Evolutionary conservation across 2,888 invertebrate genomes (phyloP).

Genomic region (Tachina grossa): DNA sequence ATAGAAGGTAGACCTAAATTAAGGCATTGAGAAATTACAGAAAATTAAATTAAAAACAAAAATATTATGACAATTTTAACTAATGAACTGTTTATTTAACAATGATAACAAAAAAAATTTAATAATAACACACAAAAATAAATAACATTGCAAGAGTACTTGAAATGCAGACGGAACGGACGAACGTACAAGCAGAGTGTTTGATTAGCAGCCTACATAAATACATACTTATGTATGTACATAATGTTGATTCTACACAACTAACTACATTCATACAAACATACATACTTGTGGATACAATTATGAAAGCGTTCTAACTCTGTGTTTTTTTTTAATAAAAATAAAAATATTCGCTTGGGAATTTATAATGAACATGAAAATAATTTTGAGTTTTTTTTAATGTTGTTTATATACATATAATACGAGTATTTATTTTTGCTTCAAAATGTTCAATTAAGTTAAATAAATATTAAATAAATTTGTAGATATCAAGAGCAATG

Average conservation of each 20-base stretch:
- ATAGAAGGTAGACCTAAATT: slow-evolving; percentile 32
- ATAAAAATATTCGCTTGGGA: neutral
- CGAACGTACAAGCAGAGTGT: neutral
- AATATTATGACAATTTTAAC: slow-evolving; percentile 64
- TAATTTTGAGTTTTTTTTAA: too few relatives aligned
- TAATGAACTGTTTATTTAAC: slow-evolving; percentile 61
- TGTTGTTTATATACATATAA: too few relatives aligned
- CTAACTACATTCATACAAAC: too few relatives aligned
- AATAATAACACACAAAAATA: neutral
- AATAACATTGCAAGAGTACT: neutral
- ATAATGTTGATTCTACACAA: neutral
- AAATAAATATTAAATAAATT: too few relatives aligned
- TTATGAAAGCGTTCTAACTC: too few relatives aligned
- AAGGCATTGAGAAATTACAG: slow-evolving; percentile 34
- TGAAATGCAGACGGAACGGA: neutral
- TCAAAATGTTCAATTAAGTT: too few relatives aligned
- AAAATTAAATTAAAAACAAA: slow-evolving; percentile 39
- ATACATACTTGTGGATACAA: too few relatives aligned
- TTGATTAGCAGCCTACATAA: too few relatives aligned
- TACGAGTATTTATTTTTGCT: too few relatives aligned
- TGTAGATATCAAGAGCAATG: too few relatives aligned
- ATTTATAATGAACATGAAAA: too few relatives aligned
- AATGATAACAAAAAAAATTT: slow-evolving; percentile 30
- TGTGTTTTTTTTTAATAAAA: neutral
- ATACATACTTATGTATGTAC: slow-evolving; percentile 1